phyloP scores from a whole-genome alignment of 2,113 vertebrate genomes.

The Tonatia bakeri region DNA sequence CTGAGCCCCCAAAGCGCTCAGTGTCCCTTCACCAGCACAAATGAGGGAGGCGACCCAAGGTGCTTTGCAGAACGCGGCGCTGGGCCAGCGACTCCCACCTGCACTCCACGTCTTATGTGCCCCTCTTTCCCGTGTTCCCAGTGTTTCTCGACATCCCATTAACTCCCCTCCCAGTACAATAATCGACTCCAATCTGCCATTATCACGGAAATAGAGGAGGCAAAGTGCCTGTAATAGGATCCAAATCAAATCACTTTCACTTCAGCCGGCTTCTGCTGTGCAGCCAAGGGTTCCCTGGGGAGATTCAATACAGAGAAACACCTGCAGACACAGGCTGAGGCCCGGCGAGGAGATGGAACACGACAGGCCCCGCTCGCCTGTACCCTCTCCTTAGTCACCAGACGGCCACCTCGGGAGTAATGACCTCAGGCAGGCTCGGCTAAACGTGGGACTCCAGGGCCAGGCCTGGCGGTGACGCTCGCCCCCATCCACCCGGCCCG shows the following conservation, averaged over 20 bases:
- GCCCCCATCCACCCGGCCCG: slow-evolving; percentile 66
- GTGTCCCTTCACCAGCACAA: background rate
- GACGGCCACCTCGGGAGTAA: slow-evolving; percentile 78
- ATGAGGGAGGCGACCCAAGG: slow-evolving; percentile 8
- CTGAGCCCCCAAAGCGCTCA: slow-evolving; percentile 9
- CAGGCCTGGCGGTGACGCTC: slow-evolving; percentile 71
- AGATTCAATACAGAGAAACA: slow-evolving; percentile 87
- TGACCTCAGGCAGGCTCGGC: slow-evolving; percentile 83
- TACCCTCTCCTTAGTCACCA: slow-evolving; percentile 80
- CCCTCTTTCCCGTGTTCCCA: slow-evolving; percentile 79
- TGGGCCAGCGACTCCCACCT: slow-evolving; percentile 69
- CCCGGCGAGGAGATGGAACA: slow-evolving; percentile 82
- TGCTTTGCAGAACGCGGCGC: background rate
- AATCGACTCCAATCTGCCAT: slow-evolving; percentile 91
- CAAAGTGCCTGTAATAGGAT: slow-evolving; percentile 90
- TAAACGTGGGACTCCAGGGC: slow-evolving; percentile 79
- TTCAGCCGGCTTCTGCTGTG: slow-evolving; percentile 86
- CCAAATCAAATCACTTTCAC: slow-evolving; percentile 92
- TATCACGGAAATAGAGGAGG: slow-evolving; percentile 90
- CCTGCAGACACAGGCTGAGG: slow-evolving; percentile 86
- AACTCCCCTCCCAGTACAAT: slow-evolving; percentile 88
- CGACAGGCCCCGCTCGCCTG: slow-evolving; percentile 81
- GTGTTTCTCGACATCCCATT: slow-evolving; percentile 88
- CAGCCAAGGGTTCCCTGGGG: slow-evolving; percentile 86
- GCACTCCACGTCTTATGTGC: slow-evolving; percentile 80